A percentile compares a stretch with the other conserved stretches of the same genome.
Evolutionary conservation across 2,113 vertebrate species (phyloP).

Genomic region (Gymnogyps californianus): DNA sequence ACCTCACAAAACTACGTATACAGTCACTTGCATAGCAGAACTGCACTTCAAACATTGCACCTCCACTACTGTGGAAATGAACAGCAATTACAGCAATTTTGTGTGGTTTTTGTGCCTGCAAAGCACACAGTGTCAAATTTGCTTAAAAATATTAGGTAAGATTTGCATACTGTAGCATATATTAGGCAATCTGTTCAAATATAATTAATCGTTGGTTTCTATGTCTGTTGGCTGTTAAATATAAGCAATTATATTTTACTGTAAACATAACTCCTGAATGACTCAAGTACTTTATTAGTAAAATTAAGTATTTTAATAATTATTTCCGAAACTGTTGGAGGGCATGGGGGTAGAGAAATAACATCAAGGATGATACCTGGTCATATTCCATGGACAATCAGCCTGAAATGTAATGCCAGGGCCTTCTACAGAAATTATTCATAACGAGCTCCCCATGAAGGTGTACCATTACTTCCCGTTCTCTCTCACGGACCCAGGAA

Average conservation of each 20-base stretch:
- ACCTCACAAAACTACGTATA: background rate
- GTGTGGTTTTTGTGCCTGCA: background rate
- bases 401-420: conserved; percentile 45
- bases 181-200: background rate
- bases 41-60: background rate
- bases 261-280: background rate
- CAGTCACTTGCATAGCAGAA: background rate
- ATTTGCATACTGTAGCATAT: background rate
- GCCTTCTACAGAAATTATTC: conserved; percentile 55
- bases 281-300: background rate
- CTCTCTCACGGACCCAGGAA: background rate
- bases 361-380: background rate
- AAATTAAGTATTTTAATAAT: background rate
- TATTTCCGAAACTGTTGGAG: background rate
- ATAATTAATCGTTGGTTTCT: background rate
- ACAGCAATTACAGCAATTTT: background rate
- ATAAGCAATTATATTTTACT: background rate
- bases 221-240: background rate
- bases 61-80: background rate
- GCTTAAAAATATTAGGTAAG: background rate
- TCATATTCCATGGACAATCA: background rate
- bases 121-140: background rate
- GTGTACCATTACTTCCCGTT: conserved; percentile 7
- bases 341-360: background rate
- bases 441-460: background rate